Evolutionary conservation across 2,797 vertebrate genomes (phyloP).

Genomic region (Chiloscyllium punctatum): DNA sequence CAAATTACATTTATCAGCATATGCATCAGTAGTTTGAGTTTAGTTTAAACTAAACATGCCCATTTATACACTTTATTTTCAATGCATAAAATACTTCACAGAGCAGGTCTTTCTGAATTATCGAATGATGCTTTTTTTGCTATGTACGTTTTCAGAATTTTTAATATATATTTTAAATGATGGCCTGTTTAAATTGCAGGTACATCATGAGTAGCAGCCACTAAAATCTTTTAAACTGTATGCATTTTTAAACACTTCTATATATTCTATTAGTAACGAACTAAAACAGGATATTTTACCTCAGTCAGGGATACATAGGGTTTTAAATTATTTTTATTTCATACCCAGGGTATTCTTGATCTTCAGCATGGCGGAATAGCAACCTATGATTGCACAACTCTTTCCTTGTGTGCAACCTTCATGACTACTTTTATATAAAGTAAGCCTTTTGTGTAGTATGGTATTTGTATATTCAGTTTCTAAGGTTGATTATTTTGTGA

Average conservation of each 20-base stretch:
- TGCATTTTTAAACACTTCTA: constrained; percentile 28
- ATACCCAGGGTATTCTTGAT: constrained; percentile 65
- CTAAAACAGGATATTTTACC: constrained; percentile 69
- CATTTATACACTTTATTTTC: not conserved
- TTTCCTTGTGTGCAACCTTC: constrained; percentile 61
- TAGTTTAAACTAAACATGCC: not conserved
- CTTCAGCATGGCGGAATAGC: constrained; percentile 66
- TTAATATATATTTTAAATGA: constrained; percentile 41
- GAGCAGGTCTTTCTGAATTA: constrained; percentile 31
- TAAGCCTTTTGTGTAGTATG: constrained; percentile 67
- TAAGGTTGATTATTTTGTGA: constrained; percentile 70
- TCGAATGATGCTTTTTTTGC: not conserved
- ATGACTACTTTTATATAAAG: constrained; percentile 55
- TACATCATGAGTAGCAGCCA: constrained; percentile 75
- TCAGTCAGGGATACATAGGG: constrained; percentile 72
- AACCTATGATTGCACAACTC: constrained; percentile 76
- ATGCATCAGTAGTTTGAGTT: not conserved
- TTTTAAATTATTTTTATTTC: constrained; percentile 59
- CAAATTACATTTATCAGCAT: not conserved
- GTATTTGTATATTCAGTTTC: constrained; percentile 49
- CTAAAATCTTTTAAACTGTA: constrained; percentile 46
- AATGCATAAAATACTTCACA: not conserved
- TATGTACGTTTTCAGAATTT: constrained; percentile 18
- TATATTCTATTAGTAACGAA: constrained; percentile 28
- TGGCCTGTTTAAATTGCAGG: constrained; percentile 67